phyloP scores from a whole-genome alignment of 2,113 vertebrate genomes.

The Saccopteryx bilineata region DNA sequence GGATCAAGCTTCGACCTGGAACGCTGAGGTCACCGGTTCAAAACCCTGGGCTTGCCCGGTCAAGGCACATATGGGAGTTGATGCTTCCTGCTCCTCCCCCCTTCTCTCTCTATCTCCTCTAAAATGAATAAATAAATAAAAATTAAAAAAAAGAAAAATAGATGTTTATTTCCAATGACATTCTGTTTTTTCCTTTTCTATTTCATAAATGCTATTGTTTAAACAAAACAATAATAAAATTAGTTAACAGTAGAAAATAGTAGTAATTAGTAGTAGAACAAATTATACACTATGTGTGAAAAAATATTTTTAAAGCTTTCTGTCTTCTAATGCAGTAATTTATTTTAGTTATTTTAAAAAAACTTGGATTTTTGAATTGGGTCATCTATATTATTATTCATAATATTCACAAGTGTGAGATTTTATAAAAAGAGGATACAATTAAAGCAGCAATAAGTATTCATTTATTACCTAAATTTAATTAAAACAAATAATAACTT shows the following conservation, averaged over 20 bases:
- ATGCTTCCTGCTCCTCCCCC: too few species aligned
- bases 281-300: not conserved
- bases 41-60: too few species aligned
- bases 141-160: too few species aligned
- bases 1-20: too few species aligned
- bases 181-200: not conserved
- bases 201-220: not conserved
- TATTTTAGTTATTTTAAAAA: not conserved
- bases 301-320: not conserved
- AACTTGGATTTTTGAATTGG: not conserved
- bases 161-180: not conserved
- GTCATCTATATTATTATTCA: not conserved
- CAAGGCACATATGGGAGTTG: too few species aligned
- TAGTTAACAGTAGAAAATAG: not conserved
- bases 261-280: not conserved
- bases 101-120: too few species aligned
- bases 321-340: not conserved
- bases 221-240: not conserved
- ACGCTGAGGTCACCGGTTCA: too few species aligned
- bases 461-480: not conserved
- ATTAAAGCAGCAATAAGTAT: not conserved
- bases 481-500: not conserved
- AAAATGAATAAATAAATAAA: too few species aligned
- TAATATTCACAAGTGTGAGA: not conserved
- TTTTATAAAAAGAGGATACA: not conserved